phyloP scores from a whole-genome alignment of 2,888 invertebrate species.

The Plutella xylostella region DNA sequence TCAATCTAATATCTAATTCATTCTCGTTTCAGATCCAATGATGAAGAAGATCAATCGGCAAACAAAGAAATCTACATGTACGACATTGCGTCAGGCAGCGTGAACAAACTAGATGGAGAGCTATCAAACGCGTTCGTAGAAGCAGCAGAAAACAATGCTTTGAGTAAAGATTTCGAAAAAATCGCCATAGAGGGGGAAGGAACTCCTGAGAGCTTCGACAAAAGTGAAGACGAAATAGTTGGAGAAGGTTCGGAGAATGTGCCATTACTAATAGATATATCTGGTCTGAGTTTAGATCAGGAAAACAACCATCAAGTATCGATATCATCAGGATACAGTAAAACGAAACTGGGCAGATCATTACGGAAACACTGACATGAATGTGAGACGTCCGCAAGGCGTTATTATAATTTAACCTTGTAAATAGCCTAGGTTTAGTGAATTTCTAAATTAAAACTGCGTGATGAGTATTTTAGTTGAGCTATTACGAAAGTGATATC shows the following conservation, averaged over 20 bases:
- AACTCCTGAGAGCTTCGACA: conserved; percentile 48
- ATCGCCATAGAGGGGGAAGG: conserved; percentile 66
- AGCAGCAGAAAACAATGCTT: conserved; percentile 87
- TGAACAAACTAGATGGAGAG: conserved; percentile 84
- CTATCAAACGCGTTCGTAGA: conserved; percentile 87
- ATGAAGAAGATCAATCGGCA: conserved; percentile 48
- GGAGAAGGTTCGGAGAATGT: conserved; percentile 60
- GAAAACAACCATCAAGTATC: conserved; percentile 49
- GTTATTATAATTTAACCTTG: conserved; percentile 30
- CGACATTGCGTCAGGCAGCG: conserved; percentile 78
- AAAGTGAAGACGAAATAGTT: conserved; percentile 31
- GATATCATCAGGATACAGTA: conserved; percentile 64
- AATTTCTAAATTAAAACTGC: conserved; percentile 59
- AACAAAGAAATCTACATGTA: conserved; percentile 90
- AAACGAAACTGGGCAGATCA: conserved; percentile 63
- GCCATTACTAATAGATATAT: conserved; percentile 64
- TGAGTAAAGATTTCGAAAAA: conserved; percentile 73
- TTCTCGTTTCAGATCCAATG: conserved; percentile 47
- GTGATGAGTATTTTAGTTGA: conserved; percentile 46
- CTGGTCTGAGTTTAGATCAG: conserved; percentile 50
- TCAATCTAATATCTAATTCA: no score
- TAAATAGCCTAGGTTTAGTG: conserved; percentile 62
- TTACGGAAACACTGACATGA: conserved; percentile 46
- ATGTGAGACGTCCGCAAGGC: conserved; percentile 28
- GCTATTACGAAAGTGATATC: conserved; percentile 58